Evolutionary conservation across 2,888 invertebrate genomes (phyloP), one percentile per base, ranked within the genome.

Genomic region (Cordilura impudica): DNA sequence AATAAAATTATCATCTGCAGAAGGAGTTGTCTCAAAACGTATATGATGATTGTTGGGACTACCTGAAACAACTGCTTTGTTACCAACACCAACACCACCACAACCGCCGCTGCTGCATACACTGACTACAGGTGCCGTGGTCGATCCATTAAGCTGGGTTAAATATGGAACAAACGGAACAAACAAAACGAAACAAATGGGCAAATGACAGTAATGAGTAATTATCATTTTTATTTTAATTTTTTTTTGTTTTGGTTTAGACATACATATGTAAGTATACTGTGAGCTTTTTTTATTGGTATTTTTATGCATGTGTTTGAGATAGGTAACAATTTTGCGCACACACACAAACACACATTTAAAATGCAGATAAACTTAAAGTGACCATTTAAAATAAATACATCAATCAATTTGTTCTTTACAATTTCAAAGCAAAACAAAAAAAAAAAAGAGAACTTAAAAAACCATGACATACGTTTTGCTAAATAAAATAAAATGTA

Each of bases 131-230:
- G 81, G 60, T 67, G 78, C 70, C 66, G 72, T 60, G 77, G 82
- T 84, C 75, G 83, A 83, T 84, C 86, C 87, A 84, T 87, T 88
- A 82, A 87, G 84, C 87, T 87, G 86, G 82, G 84, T 58, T 83
- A 81, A 81, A 83, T 83, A 83, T 84, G 84, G 83, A 85, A 67
- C 71, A 79, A 39, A 39, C 35, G 35, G 69, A 79, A 78, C 78
- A 78, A 78, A 78, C 61, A 72, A 75, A 84, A 84, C 83, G 35
- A 86, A 86, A 85, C 83, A 87, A 83, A 86, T 85, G 86, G 85
- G 84, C 84, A 87, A 63, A 76, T 86, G 83, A 86, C 84, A 85
- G 83, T 85, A 85, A 84, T 84, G 82, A 81, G 66, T 69, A 75
- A 67, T 79, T 18, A 70, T 74, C 66, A 71, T 66, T 71, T 61